These are phyloP conservation scores for Trichosurus vulpecula DNA, from an alignment of 2,797 vertebrate species.

Conservation along the genomic window DNA sequence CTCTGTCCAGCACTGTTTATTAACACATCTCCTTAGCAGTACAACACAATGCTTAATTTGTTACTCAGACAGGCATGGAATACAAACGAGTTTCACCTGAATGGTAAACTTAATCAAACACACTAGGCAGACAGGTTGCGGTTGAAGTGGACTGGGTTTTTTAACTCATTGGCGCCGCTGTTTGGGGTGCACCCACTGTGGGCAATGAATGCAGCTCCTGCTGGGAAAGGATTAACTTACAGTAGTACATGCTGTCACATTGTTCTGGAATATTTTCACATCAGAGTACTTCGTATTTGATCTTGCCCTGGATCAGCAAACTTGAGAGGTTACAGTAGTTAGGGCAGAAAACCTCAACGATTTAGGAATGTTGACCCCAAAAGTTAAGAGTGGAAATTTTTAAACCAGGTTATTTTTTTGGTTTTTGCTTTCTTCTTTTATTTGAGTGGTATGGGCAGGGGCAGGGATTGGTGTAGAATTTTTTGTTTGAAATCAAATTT, in stretches of 20 bases:
- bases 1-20: conserved; percentile 82
- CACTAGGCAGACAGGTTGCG: conserved; percentile 83
- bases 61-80: conserved; percentile 82
- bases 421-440: neutral
- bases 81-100: conserved; percentile 80
- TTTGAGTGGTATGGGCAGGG: neutral
- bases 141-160: conserved; percentile 80
- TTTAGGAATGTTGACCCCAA: conserved; percentile 53
- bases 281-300: conserved; percentile 86
- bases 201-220: neutral
- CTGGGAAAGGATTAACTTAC: conserved; percentile 70
- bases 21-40: conserved; percentile 82
- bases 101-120: conserved; percentile 81
- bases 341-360: conserved; percentile 50
- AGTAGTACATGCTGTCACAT: conserved; percentile 73
- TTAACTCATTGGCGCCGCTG: conserved; percentile 55
- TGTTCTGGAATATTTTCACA: conserved; percentile 81
- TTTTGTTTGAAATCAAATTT: conserved; percentile 17
- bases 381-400: conserved; percentile 47
- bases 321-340: conserved; percentile 61
- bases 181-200: conserved; percentile 9
- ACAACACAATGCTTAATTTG: conserved; percentile 82
- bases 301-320: conserved; percentile 88
- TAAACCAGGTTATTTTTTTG: neutral
- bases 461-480: neutral